Percentiles rank a stretch among this genome's conserved stretches.
Conservation (phyloP, 2,113 vertebrate genomes). For the Trinectes maculatus region DNA sequence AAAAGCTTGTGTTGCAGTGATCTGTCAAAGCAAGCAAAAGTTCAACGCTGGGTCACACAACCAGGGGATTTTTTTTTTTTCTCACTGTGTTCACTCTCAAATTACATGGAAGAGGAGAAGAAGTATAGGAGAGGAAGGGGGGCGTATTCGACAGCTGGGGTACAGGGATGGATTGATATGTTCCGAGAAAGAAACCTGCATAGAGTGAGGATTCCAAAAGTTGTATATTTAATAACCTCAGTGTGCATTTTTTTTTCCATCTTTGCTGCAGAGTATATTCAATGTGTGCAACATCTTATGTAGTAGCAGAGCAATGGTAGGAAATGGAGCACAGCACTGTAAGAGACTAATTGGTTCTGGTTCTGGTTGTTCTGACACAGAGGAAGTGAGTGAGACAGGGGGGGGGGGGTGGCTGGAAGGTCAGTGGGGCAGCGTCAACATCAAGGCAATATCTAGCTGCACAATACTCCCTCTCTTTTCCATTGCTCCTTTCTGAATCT, state of each 20-base stretch:
- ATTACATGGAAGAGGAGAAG: slow-evolving; percentile 54
- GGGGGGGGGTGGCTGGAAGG: slow-evolving; percentile 29
- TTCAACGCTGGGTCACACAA: slow-evolving; percentile 77
- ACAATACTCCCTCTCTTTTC: slow-evolving; percentile 34
- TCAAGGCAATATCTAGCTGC: slow-evolving; percentile 46
- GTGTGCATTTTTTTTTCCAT: background rate
- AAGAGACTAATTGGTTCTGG: slow-evolving; percentile 31
- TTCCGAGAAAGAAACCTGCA: background rate
- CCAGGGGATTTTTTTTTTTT: slow-evolving; percentile 40
- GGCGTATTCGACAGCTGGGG: slow-evolving; percentile 28
- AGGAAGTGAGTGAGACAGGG: slow-evolving; percentile 22
- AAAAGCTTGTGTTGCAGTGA: slow-evolving; percentile 69
- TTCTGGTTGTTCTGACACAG: slow-evolving; percentile 5
- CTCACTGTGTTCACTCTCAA: slow-evolving; percentile 55
- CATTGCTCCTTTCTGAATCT: slow-evolving; percentile 33
- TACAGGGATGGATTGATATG: slow-evolving; percentile 26
- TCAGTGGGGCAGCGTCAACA: slow-evolving; percentile 50
- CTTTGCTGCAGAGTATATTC: background rate
- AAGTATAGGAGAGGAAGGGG: slow-evolving; percentile 38
- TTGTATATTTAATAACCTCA: slow-evolving; percentile 4
- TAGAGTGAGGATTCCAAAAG: background rate
- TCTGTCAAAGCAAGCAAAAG: slow-evolving; percentile 75
- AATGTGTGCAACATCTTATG: slow-evolving; percentile 7
- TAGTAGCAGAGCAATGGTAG: background rate
- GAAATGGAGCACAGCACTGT: slow-evolving; percentile 18